A percentile compares a stretch with the other conserved stretches of the same genome.
Evolutionary conservation across 2,797 vertebrate genomes (phyloP).

Genomic region (Chelonia mydas): DNA sequence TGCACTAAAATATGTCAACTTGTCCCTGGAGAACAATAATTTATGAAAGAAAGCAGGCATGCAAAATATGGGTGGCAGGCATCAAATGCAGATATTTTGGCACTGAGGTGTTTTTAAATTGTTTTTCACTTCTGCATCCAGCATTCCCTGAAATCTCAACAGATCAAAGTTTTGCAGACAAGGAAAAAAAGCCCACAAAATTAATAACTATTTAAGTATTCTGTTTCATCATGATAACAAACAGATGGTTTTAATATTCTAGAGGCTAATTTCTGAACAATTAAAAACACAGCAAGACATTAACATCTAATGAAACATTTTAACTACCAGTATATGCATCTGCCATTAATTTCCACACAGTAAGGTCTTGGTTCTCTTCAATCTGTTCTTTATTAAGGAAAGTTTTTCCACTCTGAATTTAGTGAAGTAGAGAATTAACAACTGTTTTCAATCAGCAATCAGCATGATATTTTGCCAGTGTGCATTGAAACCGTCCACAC

Average conservation of each 20-base stretch:
- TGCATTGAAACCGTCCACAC: slow-evolving; percentile 83
- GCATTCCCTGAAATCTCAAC: slow-evolving; percentile 75
- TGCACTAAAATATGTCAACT: slow-evolving; percentile 59
- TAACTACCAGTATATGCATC: slow-evolving; percentile 96
- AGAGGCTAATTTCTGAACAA: slow-evolving; percentile 98
- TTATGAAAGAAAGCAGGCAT: slow-evolving; percentile 68
- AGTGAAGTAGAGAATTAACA: slow-evolving; percentile 97
- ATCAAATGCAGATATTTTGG: slow-evolving; percentile 62
- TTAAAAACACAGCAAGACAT: slow-evolving; percentile 98
- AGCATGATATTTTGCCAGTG: slow-evolving; percentile 86
- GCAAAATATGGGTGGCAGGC: slow-evolving; percentile 69
- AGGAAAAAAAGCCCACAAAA: slow-evolving; percentile 79
- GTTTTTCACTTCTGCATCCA: slow-evolving; percentile 70
- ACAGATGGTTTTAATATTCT: slow-evolving; percentile 99
- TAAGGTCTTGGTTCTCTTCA: slow-evolving; percentile 92
- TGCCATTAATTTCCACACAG: slow-evolving; percentile 96
- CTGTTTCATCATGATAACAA: slow-evolving; percentile 93
- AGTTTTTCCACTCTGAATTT: slow-evolving; percentile 90
- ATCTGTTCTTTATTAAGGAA: slow-evolving; percentile 95
- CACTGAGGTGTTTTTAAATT: slow-evolving; percentile 75
- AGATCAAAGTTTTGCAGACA: slow-evolving; percentile 84
- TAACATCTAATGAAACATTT: slow-evolving; percentile 99
- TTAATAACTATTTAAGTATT: slow-evolving; percentile 90
- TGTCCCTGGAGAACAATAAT: slow-evolving; percentile 66
- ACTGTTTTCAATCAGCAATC: slow-evolving; percentile 97